phyloP scores from a whole-genome alignment of 2,113 vertebrate genomes.

The Apaloderma vittatum region DNA sequence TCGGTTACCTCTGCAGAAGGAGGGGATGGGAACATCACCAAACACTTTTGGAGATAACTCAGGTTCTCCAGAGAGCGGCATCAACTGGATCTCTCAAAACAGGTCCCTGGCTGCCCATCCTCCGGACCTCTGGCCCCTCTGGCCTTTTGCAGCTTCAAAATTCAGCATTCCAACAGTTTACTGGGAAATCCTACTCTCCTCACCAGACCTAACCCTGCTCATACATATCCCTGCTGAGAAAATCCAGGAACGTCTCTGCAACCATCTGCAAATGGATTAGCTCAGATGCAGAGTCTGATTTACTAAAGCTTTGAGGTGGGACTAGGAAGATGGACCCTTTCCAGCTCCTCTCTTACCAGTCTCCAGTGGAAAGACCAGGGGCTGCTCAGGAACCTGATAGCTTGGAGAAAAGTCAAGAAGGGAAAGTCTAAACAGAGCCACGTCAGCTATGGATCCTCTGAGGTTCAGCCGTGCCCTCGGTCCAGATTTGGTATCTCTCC shows the following conservation, averaged over 20 bases:
- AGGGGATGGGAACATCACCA: background rate
- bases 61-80: background rate
- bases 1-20: background rate
- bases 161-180: background rate
- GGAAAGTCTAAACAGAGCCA: background rate
- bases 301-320: background rate
- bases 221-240: background rate
- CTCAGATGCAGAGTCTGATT: background rate
- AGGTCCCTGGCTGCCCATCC: background rate
- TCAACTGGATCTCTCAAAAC: background rate
- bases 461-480: background rate
- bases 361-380: background rate
- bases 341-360: background rate
- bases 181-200: background rate
- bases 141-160: background rate
- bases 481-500: background rate
- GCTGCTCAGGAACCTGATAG: background rate
- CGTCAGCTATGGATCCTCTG: background rate
- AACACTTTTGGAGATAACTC: background rate
- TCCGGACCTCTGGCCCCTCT: fast-evolving
- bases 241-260: background rate
- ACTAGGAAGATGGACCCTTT: background rate
- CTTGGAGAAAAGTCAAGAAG: background rate
- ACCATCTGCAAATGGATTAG: background rate
- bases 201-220: background rate